Evolutionary conservation across 2,888 invertebrate species (phyloP).

Genomic region (Unio pictorum): DNA sequence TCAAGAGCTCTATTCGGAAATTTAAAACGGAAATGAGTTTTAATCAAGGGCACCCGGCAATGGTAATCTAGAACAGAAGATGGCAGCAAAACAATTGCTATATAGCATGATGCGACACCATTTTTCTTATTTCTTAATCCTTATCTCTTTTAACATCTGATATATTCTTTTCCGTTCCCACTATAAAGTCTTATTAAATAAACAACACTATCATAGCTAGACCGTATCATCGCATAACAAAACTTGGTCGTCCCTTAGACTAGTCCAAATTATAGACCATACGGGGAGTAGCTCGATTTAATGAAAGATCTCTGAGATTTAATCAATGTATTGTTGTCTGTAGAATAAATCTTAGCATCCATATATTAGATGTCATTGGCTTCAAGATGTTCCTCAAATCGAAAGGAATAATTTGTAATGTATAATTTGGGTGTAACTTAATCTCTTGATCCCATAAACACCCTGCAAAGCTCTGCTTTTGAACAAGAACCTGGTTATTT

Average conservation of each 20-base stretch:
- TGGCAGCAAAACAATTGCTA: slow-evolving; percentile 8
- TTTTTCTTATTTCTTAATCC: slow-evolving; percentile 15
- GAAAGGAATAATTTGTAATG: slow-evolving; percentile 46
- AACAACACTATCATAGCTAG: slow-evolving; percentile 8
- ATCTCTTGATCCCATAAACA: slow-evolving; percentile 29
- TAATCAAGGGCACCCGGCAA: too few relatives aligned
- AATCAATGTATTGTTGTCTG: slow-evolving; percentile 13
- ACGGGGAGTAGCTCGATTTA: slow-evolving; percentile 15
- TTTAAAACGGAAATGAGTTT: too few relatives aligned
- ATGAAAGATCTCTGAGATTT: slow-evolving; percentile 24
- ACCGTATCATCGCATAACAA: background rate
- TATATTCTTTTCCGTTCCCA: slow-evolving; percentile 11
- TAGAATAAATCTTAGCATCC: slow-evolving; percentile 27
- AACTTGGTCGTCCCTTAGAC: slow-evolving; percentile 6
- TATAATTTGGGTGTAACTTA: slow-evolving; percentile 42
- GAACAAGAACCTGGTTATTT: too few relatives aligned
- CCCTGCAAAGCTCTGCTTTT: background rate
- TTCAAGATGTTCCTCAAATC: slow-evolving; percentile 22
- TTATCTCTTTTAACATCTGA: slow-evolving; percentile 24
- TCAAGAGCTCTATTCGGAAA: too few relatives aligned
- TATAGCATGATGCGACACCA: slow-evolving; percentile 26
- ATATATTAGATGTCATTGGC: slow-evolving; percentile 23
- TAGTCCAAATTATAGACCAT: slow-evolving; percentile 21
- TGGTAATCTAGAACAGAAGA: too few relatives aligned
- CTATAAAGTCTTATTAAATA: slow-evolving; percentile 31